Evolutionary conservation across 2,888 invertebrate genomes (phyloP).

Genomic region (Steromphala cineraria): DNA sequence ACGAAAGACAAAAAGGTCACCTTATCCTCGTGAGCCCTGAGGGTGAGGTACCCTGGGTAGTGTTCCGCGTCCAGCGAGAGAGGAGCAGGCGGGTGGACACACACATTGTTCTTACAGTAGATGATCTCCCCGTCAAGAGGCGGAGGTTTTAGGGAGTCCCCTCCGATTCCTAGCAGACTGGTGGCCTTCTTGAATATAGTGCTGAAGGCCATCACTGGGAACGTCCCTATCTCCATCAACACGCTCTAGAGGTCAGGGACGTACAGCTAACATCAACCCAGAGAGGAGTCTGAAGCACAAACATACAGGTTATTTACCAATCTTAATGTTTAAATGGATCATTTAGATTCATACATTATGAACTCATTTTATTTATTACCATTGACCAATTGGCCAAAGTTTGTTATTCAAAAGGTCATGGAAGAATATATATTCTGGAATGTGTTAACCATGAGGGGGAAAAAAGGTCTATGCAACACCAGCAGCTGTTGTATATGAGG

Average conservation of each 20-base stretch:
- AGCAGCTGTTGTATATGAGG: no score
- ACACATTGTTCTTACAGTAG: slow-evolving; percentile 92
- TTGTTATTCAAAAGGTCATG: no score
- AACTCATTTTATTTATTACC: no score
- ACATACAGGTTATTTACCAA: no score
- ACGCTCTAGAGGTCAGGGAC: background rate
- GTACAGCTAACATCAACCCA: background rate
- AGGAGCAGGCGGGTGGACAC: slow-evolving; percentile 94
- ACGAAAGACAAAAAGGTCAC: slow-evolving; percentile 48
- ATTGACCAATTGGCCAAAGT: no score
- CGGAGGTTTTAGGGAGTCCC: slow-evolving; percentile 66
- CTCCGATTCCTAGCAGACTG: slow-evolving; percentile 68
- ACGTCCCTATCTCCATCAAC: slow-evolving; percentile 9
- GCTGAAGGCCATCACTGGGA: slow-evolving; percentile 62
- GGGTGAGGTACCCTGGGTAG: slow-evolving; percentile 93
- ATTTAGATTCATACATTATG: no score
- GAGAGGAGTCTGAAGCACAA: no score
- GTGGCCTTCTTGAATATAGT: slow-evolving; percentile 73
- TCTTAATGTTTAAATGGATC: no score
- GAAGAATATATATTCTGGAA: no score
- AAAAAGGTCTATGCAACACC: no score
- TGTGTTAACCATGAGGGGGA: no score
- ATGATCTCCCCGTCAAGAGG: slow-evolving; percentile 78
- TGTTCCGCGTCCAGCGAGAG: slow-evolving; percentile 89
- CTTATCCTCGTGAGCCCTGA: slow-evolving; percentile 80